phyloP scores from a whole-genome alignment of 1,140 invertebrate species.

The Latrodectus geometricus region DNA sequence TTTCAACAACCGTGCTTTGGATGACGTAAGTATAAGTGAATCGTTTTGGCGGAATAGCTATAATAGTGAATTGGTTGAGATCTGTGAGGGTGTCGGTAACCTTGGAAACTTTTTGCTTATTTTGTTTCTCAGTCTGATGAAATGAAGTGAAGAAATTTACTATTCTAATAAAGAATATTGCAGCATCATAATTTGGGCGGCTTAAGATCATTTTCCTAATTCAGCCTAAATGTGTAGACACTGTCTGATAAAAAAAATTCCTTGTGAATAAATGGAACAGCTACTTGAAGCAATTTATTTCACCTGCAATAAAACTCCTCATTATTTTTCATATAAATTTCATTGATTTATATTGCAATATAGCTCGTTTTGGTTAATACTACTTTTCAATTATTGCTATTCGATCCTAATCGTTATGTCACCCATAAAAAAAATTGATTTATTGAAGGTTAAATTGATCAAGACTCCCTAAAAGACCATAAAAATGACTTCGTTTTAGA shows the following conservation, averaged over 20 bases:
- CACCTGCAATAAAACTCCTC: too few species aligned
- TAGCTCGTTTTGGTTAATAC: too few species aligned
- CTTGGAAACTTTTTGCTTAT: neutral
- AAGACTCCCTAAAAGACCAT: too few species aligned
- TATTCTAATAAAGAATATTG: neutral
- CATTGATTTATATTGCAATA: too few species aligned
- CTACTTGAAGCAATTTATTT: too few species aligned
- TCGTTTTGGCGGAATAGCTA: neutral
- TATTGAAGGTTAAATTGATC: too few species aligned
- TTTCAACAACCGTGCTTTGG: neutral
- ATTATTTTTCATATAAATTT: too few species aligned
- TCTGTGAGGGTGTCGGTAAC: slow-evolving; percentile 7
- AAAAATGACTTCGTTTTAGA: too few species aligned
- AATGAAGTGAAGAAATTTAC: neutral
- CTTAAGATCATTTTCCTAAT: neutral
- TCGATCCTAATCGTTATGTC: too few species aligned
- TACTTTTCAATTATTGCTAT: too few species aligned
- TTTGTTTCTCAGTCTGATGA: neutral
- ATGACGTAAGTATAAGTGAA: neutral
- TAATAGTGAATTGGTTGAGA: neutral
- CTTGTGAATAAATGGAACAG: neutral
- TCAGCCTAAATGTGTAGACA: neutral
- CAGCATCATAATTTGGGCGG: neutral
- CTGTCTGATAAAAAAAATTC: neutral
- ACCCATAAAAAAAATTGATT: too few species aligned